Conservation (phyloP, 2,888 invertebrate genomes). For the Acleris cristana region DNA sequence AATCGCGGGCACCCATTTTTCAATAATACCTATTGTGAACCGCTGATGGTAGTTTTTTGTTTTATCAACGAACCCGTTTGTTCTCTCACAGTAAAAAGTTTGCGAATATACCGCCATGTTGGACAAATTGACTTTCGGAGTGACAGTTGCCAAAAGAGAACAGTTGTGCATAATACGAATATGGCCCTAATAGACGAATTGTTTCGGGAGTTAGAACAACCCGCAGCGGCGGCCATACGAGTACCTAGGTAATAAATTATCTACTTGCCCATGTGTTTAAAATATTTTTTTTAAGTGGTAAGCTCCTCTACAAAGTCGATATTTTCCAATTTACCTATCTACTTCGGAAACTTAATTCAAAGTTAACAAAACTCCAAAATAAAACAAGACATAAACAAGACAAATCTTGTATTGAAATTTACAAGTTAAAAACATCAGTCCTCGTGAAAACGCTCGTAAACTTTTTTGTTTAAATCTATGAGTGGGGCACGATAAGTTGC, state of each 20-base stretch:
- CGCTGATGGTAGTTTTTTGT: slow-evolving; percentile 80
- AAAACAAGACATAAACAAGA: slow-evolving; percentile 25
- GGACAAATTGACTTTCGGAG: slow-evolving; percentile 75
- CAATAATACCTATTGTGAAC: too few species aligned
- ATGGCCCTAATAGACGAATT: slow-evolving; percentile 32
- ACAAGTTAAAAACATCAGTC: slow-evolving; percentile 47
- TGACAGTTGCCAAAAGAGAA: slow-evolving; percentile 64
- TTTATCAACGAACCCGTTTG: slow-evolving; percentile 73
- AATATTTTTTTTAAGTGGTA: too few species aligned
- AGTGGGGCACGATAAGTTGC: slow-evolving; percentile 58
- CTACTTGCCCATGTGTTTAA: too few species aligned
- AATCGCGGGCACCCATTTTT: too few species aligned
- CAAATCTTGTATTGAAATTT: slow-evolving; percentile 37
- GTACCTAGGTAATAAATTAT: background rate
- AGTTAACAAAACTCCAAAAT: background rate
- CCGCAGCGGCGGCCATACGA: too few species aligned
- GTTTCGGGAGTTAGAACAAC: background rate
- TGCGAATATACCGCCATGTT: slow-evolving; percentile 63
- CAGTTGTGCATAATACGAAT: slow-evolving; percentile 41
- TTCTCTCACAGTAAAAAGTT: slow-evolving; percentile 63
- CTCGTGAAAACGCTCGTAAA: slow-evolving; percentile 36
- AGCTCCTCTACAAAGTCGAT: background rate
- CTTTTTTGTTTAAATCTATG: slow-evolving; percentile 49
- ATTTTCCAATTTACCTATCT: background rate
- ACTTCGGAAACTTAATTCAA: background rate